phyloP scores from a whole-genome alignment of 2,888 invertebrate genomes.

The Lumbricus terrestris region DNA sequence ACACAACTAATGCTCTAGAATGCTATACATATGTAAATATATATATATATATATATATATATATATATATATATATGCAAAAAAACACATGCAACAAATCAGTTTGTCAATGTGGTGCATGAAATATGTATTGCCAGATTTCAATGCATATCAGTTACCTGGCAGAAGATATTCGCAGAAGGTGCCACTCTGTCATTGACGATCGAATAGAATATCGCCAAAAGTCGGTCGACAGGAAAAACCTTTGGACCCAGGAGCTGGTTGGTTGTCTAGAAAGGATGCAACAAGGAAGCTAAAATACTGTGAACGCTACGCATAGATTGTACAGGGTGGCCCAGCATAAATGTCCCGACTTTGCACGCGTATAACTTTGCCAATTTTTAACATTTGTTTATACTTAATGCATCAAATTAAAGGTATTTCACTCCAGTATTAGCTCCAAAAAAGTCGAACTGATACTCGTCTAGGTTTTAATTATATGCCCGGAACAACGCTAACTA shows the following conservation, averaged over 20 bases:
- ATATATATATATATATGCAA: no score
- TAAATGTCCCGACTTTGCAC: no score
- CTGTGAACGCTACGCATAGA: no score
- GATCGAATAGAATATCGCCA: slow-evolving; percentile 87
- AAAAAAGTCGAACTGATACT: no score
- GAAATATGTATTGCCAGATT: neutral
- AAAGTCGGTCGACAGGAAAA: slow-evolving; percentile 76
- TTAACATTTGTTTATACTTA: no score
- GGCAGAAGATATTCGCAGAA: slow-evolving; percentile 81
- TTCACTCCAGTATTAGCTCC: no score
- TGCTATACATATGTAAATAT: neutral
- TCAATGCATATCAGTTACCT: slow-evolving; percentile 60
- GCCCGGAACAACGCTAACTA: no score
- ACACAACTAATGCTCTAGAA: neutral
- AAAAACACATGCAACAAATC: neutral
- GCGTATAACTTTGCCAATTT: no score
- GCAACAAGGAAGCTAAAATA: neutral
- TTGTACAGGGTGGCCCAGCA: no score
- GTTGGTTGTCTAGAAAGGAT: slow-evolving; percentile 48
- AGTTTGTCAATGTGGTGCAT: neutral
- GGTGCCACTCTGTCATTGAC: slow-evolving; percentile 79
- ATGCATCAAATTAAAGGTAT: no score
- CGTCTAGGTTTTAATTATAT: no score
- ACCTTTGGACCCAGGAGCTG: slow-evolving; percentile 74
- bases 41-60: no score